phyloP scores from a whole-genome alignment of 2,113 vertebrate species.

The Neofelis nebulosa region DNA sequence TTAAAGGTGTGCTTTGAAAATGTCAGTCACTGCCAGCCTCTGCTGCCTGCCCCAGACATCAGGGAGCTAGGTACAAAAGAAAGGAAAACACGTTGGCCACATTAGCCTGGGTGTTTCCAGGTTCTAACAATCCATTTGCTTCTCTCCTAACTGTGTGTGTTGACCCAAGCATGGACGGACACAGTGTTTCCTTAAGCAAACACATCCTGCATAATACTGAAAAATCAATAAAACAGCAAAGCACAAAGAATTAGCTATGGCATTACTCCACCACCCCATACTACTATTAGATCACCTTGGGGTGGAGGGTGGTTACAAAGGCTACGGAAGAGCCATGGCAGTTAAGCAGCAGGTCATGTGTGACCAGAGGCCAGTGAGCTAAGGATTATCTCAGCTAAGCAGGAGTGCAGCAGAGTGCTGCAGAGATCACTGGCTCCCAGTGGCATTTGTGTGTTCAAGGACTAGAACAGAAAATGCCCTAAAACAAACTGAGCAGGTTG shows the following conservation, averaged over 20 bases:
- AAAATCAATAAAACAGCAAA: not conserved
- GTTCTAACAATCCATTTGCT: not conserved
- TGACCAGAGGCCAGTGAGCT: too few relatives aligned
- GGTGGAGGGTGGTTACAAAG: not conserved
- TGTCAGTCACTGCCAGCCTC: not conserved
- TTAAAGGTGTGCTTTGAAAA: not conserved
- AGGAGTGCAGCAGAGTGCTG: rapidly evolving
- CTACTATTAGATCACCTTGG: not conserved
- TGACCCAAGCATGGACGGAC: not conserved
- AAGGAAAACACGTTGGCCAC: not conserved
- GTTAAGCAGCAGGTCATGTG: not conserved
- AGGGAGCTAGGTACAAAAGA: not conserved
- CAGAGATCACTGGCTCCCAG: not conserved
- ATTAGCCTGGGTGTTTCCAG: not conserved
- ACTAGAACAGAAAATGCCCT: not conserved
- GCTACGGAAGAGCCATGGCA: not conserved
- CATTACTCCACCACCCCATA: not conserved
- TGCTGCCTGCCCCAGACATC: not conserved
- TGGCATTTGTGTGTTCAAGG: rapidly evolving
- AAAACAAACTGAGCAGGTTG: not conserved
- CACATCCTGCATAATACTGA: not conserved
- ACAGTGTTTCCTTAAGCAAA: not conserved
- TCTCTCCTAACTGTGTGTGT: not conserved
- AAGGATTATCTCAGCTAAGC: not conserved
- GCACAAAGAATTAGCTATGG: not conserved